Base-by-base conservation (phyloP, 2,113 vertebrate genomes). In the Anser brachyrhynchus region DNA sequence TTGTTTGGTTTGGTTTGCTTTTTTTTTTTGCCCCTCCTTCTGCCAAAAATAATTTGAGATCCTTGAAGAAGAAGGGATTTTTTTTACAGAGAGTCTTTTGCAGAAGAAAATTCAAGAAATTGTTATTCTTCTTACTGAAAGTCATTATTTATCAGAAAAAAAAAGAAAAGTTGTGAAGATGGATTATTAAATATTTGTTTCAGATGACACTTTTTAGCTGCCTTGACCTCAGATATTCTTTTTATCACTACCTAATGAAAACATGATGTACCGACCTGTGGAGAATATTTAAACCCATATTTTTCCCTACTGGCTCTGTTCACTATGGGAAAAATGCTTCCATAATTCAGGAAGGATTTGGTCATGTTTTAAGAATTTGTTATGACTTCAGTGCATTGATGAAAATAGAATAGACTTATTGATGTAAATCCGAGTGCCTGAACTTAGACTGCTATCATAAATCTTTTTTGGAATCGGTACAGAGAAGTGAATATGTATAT, bases 11-110 rank as follows among this genome's bases (percentile, higher is more conserved):
- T 46, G 44, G 9, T 46, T 46, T 46, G 44, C 44, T 46, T 46
- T 46, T 46, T 46, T 20, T 46, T 46, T 46, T 19, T 61, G 4
- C 8, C 5, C 5, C 10, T 6, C 1, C 2, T 1, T 1, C 2
- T 1, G 13, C 10, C 2, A 28, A 37, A 64, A 51, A 25, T 35
- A 49, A 59, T 46, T 39, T 28, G 10, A 41, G 11, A 49, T 58
- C 2, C 13, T 41, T 37, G 5, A 58, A 46, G 12, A 4, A 21
- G 16, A 57, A 26, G 5, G 31, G 9, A 28, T 28, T 4, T 52
- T 35, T 4, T 52, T 35, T 90, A 49, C 82, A 51, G 13, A 10
- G 6, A 66, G 2, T 11, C 10, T 82, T 89, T 52, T 46, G 5
- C 21, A 57, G 3, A 44, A 69, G 55, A 26, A 21, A 64, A 57